Evolutionary conservation across 2,888 invertebrate species (phyloP), one percentile per base, ranked within the genome.

Genomic region (Mimas tiliae): DNA sequence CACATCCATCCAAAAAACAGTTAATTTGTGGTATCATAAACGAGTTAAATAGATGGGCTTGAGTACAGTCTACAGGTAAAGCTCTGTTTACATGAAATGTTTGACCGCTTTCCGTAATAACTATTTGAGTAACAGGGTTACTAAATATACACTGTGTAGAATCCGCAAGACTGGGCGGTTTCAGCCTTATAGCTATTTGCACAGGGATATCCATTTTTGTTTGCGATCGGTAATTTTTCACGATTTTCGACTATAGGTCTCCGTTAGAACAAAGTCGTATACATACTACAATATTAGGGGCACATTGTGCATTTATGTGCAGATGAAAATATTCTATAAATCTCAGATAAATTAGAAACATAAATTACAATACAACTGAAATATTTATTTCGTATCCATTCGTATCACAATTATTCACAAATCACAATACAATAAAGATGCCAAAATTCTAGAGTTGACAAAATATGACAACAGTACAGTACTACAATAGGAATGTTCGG

Each of bases 1-100:
- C 96, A 80, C 96, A 96, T 21, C 96, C 96, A 86, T 96, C 96
- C 63, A 96, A 83, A 72, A 96, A 95, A 74, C 95, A 94, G 75
- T 95, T 95, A 27, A 96, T 94, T 79, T 96, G 91, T 2, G 96
- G 96, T 77, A 95, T 94, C 76, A 96, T 95, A 62, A 95, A 94
- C 45, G 95, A 95, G 72, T 94, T 94, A 74, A 95, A 96, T 1
- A 96, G 86, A 74, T 95, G 93, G 65, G 93, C 94, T 80, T 96
- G 96, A 6, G 95, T 94, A 73, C 95, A 95, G 77, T 95, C 94
- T 16, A 94, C 83, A 19, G 96, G 95, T 52, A 94, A 73, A 14
- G 94, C 93, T 78, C 93, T 88, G 73, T 94, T 93, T 21, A 94
- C 94, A 74, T 93, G 94, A 75, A 94, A 94, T 7, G 94, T 94